Evolutionary conservation across 2,797 vertebrate species (phyloP), one percentile per base, ranked within the genome.

Genomic region (Cyprinodon diabolis): DNA sequence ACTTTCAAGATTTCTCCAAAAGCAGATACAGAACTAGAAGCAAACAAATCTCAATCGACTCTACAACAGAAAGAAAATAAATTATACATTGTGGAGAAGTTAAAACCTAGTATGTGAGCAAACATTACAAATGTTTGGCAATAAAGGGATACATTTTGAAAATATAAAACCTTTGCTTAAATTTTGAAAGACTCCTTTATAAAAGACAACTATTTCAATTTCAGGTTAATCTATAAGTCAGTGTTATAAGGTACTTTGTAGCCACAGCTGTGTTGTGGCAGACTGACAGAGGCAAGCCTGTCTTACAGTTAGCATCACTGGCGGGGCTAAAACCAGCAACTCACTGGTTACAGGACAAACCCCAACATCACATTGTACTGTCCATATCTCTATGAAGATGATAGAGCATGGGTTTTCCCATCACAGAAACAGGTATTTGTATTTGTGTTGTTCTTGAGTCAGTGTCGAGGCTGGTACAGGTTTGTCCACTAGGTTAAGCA

Each of bases 401-500:
- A 9, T 30, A 35, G 6, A 15, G 57, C 30, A 25, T 60, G 15
- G 14, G 23, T 14, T 15, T 21, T 2, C 35, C 58, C 40, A 4
- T 62, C 40, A 2, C 2, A 37, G 15, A 40, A 19, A 62, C 58
- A 40, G 35, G 8, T 19, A 35, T 40, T 40, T 40, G 35, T 12
- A 37, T 37, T 37, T 37, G 58, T 19, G 35, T 37, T 37, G 58
- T 40, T 62, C 8, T 62, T 62, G 9, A 40, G 48, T 49, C 14
- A 49, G 35, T 21, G 17, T 21, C 40, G 58, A 19, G 40, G 30
- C 58, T 62, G 17, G 21, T 21, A 9, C 25, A 60, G 30, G 57
- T 62, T 62, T 62, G 58, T 62, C 30, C 35, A 62, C 37, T 19
- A 62, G 40, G 58, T 17, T 62, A 37, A 62, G 19, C 58, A 62